Evolutionary conservation across 2,113 vertebrate species (phyloP), one percentile per base, ranked within the genome.

Genomic region (Rattus norvegicus): DNA sequence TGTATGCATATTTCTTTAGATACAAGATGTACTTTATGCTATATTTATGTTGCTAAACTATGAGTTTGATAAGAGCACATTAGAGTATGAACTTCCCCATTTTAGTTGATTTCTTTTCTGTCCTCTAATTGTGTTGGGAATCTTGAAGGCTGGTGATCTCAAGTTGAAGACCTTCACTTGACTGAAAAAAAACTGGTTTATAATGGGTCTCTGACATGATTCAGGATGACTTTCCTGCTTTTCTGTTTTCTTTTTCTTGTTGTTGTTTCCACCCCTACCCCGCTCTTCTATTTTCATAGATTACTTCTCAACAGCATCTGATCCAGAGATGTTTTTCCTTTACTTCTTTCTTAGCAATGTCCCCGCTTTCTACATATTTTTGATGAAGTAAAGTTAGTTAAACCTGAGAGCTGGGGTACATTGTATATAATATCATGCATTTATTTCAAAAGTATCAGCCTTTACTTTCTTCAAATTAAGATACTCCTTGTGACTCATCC

Each of bases 401-500:
- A 98, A 93, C 56, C 93, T 85, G 80, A 98, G 92, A 97, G 13
- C 69, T 97, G 43, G 96, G 70, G 49, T 85, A 95, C 26, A 0
- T 95, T 97, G 98, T 95, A 97, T 98, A 98, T 84, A 96, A 90
- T 92, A 97, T 76, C 52, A 94, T n/a, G 87, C 83, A 97, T 98
- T 97, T 97, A 94, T 94, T 72, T 95, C 88, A 97, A 97, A 97
- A 95, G 84, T 96, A 97, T 98, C 95, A 97, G 79, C 94, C 88
- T 94, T 26, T 69, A 96, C 80, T 98, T 98, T 95, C 95, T 98
- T 98, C 95, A 98, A 98, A 98, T 98, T 98, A 98, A 98, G 97
- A 97, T 97, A 97, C 90, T 98, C 93, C 90, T 98, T 98, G 94
- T 92, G 98, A 97, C 98, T 98, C 98, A 98, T 98, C 98, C 98